Evolutionary conservation across 2,888 invertebrate genomes (phyloP).

Genomic region (Netelia inedita): DNA sequence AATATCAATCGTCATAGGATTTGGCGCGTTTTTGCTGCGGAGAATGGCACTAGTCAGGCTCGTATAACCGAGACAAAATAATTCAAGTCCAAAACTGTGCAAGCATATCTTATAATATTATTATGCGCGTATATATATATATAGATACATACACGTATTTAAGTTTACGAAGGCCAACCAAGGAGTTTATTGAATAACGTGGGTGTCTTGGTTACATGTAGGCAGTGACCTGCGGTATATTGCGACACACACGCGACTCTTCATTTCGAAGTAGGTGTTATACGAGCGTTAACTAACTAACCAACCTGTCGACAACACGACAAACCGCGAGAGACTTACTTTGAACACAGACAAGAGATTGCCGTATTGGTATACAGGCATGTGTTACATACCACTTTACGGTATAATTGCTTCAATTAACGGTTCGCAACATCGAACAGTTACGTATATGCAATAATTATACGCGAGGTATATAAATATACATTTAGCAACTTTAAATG

Average conservation of each 20-base stretch:
- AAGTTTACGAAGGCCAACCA: constrained; percentile 39
- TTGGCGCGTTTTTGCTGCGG: constrained; percentile 5
- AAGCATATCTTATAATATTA: background rate
- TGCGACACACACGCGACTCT: constrained; percentile 72
- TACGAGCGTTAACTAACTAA: constrained; percentile 57
- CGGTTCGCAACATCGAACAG: constrained; percentile 54
- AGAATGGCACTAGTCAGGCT: constrained; percentile 5
- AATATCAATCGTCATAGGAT: background rate
- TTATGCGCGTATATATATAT: constrained; percentile 6
- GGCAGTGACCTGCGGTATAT: constrained; percentile 79
- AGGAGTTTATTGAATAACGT: constrained; percentile 62
- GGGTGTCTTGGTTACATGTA: constrained; percentile 76
- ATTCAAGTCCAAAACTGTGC: constrained; percentile 21
- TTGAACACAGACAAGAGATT: constrained; percentile 15
- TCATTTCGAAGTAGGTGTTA: constrained; percentile 74
- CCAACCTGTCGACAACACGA: constrained; percentile 49
- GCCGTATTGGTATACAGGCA: constrained; percentile 28
- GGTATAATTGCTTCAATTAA: constrained; percentile 61
- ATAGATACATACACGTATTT: constrained; percentile 10
- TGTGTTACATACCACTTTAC: constrained; percentile 24
- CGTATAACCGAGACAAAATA: background rate
- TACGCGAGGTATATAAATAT: background rate
- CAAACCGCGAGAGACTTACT: constrained; percentile 22
- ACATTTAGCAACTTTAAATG: background rate
- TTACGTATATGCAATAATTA: constrained; percentile 51